Evolutionary conservation across 2,797 vertebrate genomes (phyloP), one percentile per base, ranked within the genome.

Genomic region (Pelochelys cantorii): DNA sequence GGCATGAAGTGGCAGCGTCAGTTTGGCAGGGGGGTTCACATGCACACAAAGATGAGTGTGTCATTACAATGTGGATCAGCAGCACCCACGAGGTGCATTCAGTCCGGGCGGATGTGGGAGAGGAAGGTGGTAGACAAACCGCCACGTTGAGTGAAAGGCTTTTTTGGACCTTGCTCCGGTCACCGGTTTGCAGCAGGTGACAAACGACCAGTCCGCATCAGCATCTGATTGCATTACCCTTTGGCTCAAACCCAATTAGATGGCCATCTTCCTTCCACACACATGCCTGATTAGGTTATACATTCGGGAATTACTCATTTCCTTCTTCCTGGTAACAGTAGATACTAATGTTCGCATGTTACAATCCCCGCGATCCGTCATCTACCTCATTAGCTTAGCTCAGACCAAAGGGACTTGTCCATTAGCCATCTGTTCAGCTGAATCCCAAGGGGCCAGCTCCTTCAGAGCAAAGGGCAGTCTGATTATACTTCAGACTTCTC

Each of bases 221-320:
- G 11, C 29, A 18, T 88, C 60, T 94, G 79, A 95, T 95, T 88
- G 84, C 56, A 93, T 95, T 94, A 94, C 37, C 88, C 90, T 86
- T 88, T 23, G 90, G 52, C 82, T 80, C 62, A 87, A 94, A 96
- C 3, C 22, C 60, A 90, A 94, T 96, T 95, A 96, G 2, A 5
- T 0, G 55, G 86, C 37, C 68, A 53, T 84, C 86, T 95, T 90
- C 93, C 85, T 14, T 81, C 86, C 83, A 75, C 88, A 91, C 90
- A 86, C 88, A 18, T n/a, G 92, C 84, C 91, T 82, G 89, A 96
- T 93, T 18, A 77, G 84, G 88, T 96, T 82, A 90, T 65, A n/a
- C 20, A 7, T 2, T 54, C 57, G 59, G 93, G 81, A 94, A 90
- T 85, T 57, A 75, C 80, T 92, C 52, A 71, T 96, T 94, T 92